Base-by-base conservation (phyloP, 2,888 invertebrate species). In the Esperia sulphurella region DNA sequence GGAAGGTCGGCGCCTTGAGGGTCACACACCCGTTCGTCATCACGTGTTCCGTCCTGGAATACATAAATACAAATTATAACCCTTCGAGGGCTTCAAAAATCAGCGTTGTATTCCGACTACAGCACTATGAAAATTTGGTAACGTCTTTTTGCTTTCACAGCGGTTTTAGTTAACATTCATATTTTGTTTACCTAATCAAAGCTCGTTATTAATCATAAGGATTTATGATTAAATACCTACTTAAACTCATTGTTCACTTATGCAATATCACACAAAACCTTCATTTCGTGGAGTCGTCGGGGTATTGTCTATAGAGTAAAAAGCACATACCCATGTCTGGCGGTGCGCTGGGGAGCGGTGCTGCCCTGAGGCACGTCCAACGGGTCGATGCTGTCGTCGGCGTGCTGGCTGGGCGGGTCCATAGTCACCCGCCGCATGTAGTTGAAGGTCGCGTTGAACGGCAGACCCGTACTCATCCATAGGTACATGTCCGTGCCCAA, bases 401-500 rank as follows among this genome's bases (percentile, higher is more conserved):
- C 71, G 53, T 85, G 88, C 53, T 91, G 91, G 70, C 88, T 89
- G 14, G 92, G 88, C 50, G 90, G 84, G 54, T 90, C 91, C 50
- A 91, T 79, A 43, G 83, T 75, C 68, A 93, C 90, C 31, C 89
- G 72, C 55, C 88, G 68, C 93, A 95, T 95, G 79, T 94, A 95
- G 82, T 95, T 95, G 80, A 96, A 96, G n/a, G 96, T 96, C 21
- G 95, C 94, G 79, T 96, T 96, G 86, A 96, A 95, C 33, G 96
- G 95, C 52, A 95, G 83, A 10, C 96, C 96, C 33, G 95, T 95
- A 75, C 95, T 96, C 96, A 96, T 95, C 96, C 96, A 96, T 51
- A 96, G 87, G 80, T 95, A 94, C 95, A 95, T 96, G 68, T 95
- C 95, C 12, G 96, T 95, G 33, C 96, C 96, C 50, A 96, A 88